These are phyloP conservation scores for Tursiops truncatus DNA, from an alignment of 2,113 vertebrate genomes.

Conservation along the genomic window DNA sequence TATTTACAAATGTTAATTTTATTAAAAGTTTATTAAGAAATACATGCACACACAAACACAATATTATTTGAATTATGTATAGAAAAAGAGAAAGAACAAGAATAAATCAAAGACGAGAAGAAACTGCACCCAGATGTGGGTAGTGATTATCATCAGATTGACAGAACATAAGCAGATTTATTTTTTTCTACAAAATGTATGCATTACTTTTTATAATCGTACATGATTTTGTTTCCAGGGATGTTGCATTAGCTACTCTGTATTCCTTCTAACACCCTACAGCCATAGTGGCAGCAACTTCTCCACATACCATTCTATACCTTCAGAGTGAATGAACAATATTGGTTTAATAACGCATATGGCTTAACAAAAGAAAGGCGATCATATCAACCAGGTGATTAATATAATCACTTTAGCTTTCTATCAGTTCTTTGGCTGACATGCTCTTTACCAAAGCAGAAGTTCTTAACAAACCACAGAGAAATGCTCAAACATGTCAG, in stretches of 20 bases:
- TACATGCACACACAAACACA: background rate
- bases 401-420: conserved; percentile 25
- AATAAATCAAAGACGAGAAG: background rate
- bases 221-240: background rate
- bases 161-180: background rate
- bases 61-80: background rate
- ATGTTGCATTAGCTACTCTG: background rate
- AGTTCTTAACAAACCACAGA: conserved; percentile 49
- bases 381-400: background rate
- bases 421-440: conserved; percentile 30
- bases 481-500: background rate
- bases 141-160: background rate
- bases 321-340: background rate
- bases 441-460: conserved; percentile 17
- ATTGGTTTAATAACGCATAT: background rate
- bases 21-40: background rate
- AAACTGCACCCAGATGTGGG: background rate
- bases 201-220: background rate
- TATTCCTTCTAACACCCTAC: background rate
- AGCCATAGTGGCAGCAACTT: background rate
- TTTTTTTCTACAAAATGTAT: background rate
- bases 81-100: background rate
- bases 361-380: background rate
- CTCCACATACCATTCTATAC: background rate
- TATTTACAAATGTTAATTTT: background rate